Evolutionary conservation across 2,888 invertebrate genomes (phyloP).

Genomic region (Nomada lathburiana): DNA sequence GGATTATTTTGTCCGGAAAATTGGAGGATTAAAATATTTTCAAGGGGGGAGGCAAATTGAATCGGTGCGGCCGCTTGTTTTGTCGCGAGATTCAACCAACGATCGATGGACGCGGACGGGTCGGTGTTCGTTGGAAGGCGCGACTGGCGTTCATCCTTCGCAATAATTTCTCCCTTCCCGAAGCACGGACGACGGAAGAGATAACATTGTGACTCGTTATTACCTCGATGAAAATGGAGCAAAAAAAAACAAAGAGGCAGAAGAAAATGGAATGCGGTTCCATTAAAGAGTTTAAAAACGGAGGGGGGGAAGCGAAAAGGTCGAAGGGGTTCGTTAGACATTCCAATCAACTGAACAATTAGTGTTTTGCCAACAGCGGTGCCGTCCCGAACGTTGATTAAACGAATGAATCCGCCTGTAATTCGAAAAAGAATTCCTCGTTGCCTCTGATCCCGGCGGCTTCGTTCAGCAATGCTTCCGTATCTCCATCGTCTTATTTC

Average conservation of each 20-base stretch:
- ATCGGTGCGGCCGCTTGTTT: constrained; percentile 28
- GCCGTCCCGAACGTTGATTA: constrained; percentile 18
- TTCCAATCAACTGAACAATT: constrained; percentile 34
- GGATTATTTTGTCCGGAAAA: constrained; percentile 45
- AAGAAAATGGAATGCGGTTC: constrained; percentile 21
- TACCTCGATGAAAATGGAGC: constrained; percentile 19
- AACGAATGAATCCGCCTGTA: constrained; percentile 23
- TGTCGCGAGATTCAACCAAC: constrained; percentile 18
- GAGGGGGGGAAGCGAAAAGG: constrained; percentile 14
- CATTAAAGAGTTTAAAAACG: constrained; percentile 37
- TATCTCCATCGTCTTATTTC: constrained; percentile 34
- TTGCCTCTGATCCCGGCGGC: background rate
- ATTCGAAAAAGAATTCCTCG: constrained; percentile 34
- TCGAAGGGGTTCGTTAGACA: constrained; percentile 36
- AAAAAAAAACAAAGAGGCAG: background rate
- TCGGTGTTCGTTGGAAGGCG: background rate
- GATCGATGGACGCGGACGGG: constrained; percentile 36
- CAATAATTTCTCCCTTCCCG: constrained; percentile 29
- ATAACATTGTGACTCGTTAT: constrained; percentile 26
- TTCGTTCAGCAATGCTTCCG: background rate
- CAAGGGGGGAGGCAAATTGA: constrained; percentile 13
- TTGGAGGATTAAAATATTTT: constrained; percentile 44
- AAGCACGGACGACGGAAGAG: background rate
- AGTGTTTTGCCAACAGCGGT: constrained; percentile 29
- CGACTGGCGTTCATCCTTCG: background rate